Percentiles rank a stretch among this genome's conserved stretches.
Evolutionary conservation across 1,140 invertebrate genomes (phyloP).

Genomic region (Drosophila parabipectinata): DNA sequence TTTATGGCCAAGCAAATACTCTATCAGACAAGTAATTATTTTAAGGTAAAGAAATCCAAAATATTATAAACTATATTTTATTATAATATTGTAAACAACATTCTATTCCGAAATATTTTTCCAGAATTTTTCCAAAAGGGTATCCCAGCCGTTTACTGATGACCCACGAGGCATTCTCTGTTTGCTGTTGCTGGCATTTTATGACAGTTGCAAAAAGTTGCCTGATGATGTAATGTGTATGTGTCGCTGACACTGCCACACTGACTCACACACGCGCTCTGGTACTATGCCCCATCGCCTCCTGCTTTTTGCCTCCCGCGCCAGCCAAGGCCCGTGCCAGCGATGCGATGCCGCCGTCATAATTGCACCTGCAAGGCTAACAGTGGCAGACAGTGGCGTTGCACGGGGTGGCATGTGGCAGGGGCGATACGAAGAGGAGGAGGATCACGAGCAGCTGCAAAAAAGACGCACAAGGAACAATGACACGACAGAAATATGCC

Average conservation of each 20-base stretch:
- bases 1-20: conserved; percentile 34
- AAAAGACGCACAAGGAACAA: conserved; percentile 75
- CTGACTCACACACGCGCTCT: not conserved
- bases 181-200: conserved; percentile 59
- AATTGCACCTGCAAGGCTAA: conserved; percentile 80
- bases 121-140: not conserved
- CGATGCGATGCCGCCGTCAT: conserved; percentile 56
- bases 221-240: conserved; percentile 81
- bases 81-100: too few species aligned
- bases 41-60: too few species aligned
- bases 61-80: too few species aligned
- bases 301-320: too few species aligned
- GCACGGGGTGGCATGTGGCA: not conserved
- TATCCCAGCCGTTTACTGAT: conserved; percentile 10
- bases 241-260: conserved; percentile 72
- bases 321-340: conserved; percentile 9
- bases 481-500: conserved; percentile 78
- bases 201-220: conserved; percentile 80
- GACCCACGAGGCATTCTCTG: not conserved
- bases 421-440: not conserved
- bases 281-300: not conserved
- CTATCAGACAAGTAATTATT: not conserved
- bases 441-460: conserved; percentile 31
- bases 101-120: too few species aligned
- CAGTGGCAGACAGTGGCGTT: conserved; percentile 56